Conservation (phyloP, 2,888 invertebrate species). For the Chrysolina oricalcia region DNA sequence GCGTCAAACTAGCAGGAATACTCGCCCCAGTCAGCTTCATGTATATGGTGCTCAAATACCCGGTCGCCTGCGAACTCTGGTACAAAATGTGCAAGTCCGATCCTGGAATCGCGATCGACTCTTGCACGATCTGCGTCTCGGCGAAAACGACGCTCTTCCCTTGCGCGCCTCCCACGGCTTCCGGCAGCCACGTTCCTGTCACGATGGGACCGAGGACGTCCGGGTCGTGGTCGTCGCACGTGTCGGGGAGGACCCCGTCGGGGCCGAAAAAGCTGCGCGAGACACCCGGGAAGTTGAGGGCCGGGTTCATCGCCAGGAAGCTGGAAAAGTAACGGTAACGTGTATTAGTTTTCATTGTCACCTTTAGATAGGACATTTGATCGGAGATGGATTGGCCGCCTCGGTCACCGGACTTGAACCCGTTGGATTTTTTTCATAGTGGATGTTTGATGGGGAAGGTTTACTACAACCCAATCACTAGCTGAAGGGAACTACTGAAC, state of each 20-base stretch:
- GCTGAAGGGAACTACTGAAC: too few relatives aligned
- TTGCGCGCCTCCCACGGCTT: constrained; percentile 89
- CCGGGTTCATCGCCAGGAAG: constrained; percentile 68
- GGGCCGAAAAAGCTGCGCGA: constrained; percentile 74
- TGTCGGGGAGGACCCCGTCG: constrained; percentile 74
- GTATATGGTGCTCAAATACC: constrained; percentile 94
- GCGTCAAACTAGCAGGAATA: constrained; percentile 86
- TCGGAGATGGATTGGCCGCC: too few relatives aligned
- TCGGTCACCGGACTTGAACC: too few relatives aligned
- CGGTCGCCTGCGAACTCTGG: constrained; percentile 95
- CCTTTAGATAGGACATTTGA: too few relatives aligned
- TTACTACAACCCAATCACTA: too few relatives aligned
- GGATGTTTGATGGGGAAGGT: too few relatives aligned
- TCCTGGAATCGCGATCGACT: constrained; percentile 94
- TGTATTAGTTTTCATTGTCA: background rate
- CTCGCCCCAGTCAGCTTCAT: constrained; percentile 88
- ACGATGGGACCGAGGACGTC: constrained; percentile 89
- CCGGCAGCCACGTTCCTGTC: constrained; percentile 92
- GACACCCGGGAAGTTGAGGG: constrained; percentile 75
- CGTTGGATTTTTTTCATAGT: too few relatives aligned
- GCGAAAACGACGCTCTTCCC: constrained; percentile 89
- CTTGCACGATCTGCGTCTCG: constrained; percentile 97
- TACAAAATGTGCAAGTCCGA: constrained; percentile 95
- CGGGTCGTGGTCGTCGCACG: constrained; percentile 91
- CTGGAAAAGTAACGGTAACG: constrained; percentile 50